Conservation (phyloP, 1,140 invertebrate genomes). For the Atta colombica region DNA sequence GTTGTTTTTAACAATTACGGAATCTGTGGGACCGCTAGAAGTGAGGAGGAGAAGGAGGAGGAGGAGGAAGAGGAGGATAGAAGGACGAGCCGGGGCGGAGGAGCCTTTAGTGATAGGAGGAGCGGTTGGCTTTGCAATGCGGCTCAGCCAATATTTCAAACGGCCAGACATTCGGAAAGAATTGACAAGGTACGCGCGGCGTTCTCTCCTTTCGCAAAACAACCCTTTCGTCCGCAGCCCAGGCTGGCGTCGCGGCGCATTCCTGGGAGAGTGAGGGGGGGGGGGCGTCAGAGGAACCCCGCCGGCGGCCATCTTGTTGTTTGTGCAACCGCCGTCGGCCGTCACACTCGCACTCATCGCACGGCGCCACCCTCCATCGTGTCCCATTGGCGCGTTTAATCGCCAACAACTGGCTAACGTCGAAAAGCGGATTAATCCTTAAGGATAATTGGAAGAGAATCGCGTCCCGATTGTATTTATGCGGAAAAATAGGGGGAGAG, state of each 20-base stretch:
- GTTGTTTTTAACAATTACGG: constrained; percentile 73
- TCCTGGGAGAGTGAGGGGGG: neutral
- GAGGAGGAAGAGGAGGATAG: neutral
- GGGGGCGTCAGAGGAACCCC: constrained; percentile 49
- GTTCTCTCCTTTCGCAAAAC: constrained; percentile 79
- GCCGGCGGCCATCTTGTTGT: constrained; percentile 85
- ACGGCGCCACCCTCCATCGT: constrained; percentile 63
- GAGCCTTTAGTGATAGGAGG: constrained; percentile 1
- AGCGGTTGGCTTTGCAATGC: constrained; percentile 71
- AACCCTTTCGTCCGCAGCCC: constrained; percentile 78
- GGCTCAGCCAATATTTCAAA: constrained; percentile 77
- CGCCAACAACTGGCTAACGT: constrained; percentile 70
- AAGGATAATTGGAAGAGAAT: constrained; percentile 68
- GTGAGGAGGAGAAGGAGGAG: neutral
- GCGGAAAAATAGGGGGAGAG: constrained; percentile 50
- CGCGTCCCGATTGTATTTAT: constrained; percentile 62
- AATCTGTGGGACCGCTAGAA: neutral
- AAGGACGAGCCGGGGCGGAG: neutral
- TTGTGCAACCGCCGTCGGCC: constrained; percentile 82
- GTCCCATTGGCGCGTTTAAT: constrained; percentile 70
- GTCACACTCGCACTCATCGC: constrained; percentile 77
- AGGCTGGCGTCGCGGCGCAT: constrained; percentile 78
- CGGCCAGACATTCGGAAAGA: constrained; percentile 79
- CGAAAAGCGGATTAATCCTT: constrained; percentile 66
- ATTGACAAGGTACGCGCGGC: constrained; percentile 78